Evolutionary conservation across 2,888 invertebrate genomes (phyloP), one percentile per base, ranked within the genome.

Genomic region (Scrobipalpa costella): DNA sequence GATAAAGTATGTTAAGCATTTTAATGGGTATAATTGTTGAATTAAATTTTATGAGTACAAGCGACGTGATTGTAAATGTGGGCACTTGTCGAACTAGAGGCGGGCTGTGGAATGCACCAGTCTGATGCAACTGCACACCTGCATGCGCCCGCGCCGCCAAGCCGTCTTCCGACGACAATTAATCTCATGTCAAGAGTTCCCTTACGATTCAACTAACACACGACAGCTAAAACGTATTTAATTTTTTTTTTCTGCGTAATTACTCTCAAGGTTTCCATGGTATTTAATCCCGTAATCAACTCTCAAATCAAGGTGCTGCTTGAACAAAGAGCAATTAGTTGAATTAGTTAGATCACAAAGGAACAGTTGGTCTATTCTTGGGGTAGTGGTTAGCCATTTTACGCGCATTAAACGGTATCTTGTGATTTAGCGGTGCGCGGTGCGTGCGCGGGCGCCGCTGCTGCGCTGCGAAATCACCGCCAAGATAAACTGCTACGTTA

Each of bases 111-210:
- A 83, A 84, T 84, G 84, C 75, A 75, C 71, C 71, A 69, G 72
- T 73, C 72, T 81, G 81, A 81, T 80, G 85, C 81, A 86, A 87
- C 74, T 68, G 64, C 70, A 68, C 78, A 77, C 73, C 76, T 74
- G 77, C 73, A 75, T 74, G 77, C 86, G 83, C 77, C 5, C n/a
- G 34, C 33, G 71, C 73, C 75, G 88, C 85, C 88, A 84, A 79
- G 85, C 88, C 73, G 85, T 87, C 88, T 87, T 86, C 80, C 72
- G 70, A 70, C 71, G 71, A 73, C 83, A 78, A 86, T 85, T 85
- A 85, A 82, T 82, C 76, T 80, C 77, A 72, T 69, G 77, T 79
- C 77, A 81, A 79, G 80, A 81, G 84, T 86, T 76, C 77, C 74
- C 77, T 77, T 75, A 73, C 69, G 64, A 74, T 73, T 76, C 70